Conservation (phyloP, 2,888 invertebrate genomes). For the Synergus itoensis region DNA sequence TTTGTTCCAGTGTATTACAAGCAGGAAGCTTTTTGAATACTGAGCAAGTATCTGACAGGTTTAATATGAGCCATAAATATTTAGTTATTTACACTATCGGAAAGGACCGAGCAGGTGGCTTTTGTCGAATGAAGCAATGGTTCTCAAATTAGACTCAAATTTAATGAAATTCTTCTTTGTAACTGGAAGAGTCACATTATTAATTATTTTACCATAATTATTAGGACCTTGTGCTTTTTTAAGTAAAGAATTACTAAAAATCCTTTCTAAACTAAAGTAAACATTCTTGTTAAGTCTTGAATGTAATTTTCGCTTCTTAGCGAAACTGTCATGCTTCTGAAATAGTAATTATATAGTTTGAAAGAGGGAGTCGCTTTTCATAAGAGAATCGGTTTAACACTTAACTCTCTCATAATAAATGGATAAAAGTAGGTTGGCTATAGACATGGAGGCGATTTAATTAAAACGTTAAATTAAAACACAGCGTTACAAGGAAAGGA, state of each 20-base stretch:
- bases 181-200: too few species aligned
- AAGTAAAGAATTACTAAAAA: neutral
- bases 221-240: neutral
- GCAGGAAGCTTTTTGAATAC: conserved; percentile 29
- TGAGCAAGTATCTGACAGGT: conserved; percentile 21
- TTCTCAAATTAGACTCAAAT: neutral
- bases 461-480: conserved; percentile 19
- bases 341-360: neutral
- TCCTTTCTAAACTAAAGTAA: neutral
- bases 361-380: neutral
- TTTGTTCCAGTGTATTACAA: conserved; percentile 8
- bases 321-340: neutral
- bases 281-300: neutral
- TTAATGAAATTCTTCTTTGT: too few species aligned
- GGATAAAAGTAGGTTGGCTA: conserved; percentile 18
- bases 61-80: conserved; percentile 21
- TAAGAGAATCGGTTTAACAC: conserved; percentile 10
- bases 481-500: conserved; percentile 18
- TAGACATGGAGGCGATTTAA: conserved; percentile 28
- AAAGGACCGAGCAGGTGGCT: neutral
- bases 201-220: too few species aligned
- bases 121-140: neutral
- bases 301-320: neutral
- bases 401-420: conserved; percentile 7
- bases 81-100: too few species aligned